These are phyloP conservation scores for Lutjanus argentimaculatus DNA, from an alignment of 2,797 vertebrate genomes.

Conservation along the genomic window DNA sequence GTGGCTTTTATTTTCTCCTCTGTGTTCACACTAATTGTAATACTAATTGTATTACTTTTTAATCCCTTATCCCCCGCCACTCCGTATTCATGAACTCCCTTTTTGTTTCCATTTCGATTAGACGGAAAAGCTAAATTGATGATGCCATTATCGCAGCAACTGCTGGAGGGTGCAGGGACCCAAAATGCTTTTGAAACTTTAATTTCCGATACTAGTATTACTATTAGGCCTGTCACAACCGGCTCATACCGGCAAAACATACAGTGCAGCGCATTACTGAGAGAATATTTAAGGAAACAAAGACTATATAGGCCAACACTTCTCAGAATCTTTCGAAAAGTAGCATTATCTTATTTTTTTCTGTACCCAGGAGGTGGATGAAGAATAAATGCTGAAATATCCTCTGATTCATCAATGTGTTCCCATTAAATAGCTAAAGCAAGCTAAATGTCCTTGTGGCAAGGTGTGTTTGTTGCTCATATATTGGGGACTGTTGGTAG, in stretches of 20 bases:
- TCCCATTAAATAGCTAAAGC: conserved; percentile 42
- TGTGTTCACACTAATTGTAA: conserved; percentile 52
- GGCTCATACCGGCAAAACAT: conserved; percentile 27
- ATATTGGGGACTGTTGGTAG: neutral
- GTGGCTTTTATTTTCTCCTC: conserved; percentile 44
- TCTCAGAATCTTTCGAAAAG: conserved; percentile 20
- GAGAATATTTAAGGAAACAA: conserved; percentile 16
- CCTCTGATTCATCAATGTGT: conserved; percentile 35
- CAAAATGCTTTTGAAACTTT: conserved; percentile 53
- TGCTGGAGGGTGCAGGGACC: conserved; percentile 55
- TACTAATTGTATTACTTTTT: conserved; percentile 67
- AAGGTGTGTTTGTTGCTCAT: conserved; percentile 31
- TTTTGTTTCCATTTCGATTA: conserved; percentile 67
- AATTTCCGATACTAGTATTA: conserved; percentile 51
- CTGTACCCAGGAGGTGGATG: conserved; percentile 21
- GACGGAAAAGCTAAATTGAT: conserved; percentile 63
- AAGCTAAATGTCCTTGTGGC: conserved; percentile 42
- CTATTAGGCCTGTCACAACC: conserved; percentile 24
- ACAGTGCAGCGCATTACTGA: conserved; percentile 1
- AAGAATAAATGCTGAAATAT: conserved; percentile 40
- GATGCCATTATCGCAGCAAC: conserved; percentile 64
- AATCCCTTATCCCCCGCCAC: conserved; percentile 53
- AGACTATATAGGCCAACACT: conserved; percentile 13
- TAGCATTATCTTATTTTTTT: conserved; percentile 11
- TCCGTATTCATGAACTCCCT: conserved; percentile 42